Evolutionary conservation across 2,113 vertebrate genomes (phyloP).

Genomic region (Paraplagusia blochii): DNA sequence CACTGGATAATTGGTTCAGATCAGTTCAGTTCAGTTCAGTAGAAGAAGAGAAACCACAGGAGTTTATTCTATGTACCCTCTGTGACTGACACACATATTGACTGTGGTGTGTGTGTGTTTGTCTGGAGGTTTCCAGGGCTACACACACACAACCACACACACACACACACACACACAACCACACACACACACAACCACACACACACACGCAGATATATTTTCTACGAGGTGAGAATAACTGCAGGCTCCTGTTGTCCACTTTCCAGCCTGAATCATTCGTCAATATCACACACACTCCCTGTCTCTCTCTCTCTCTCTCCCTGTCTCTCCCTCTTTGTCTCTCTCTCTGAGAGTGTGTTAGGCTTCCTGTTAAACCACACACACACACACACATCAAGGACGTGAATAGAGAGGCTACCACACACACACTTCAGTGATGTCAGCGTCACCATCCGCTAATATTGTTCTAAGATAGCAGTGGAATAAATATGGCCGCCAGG

Average conservation of each 20-base stretch:
- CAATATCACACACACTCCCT: constrained; percentile 25
- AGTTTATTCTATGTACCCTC: neutral
- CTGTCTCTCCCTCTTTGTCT: no score
- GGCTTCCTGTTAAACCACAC: no score
- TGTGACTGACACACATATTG: neutral
- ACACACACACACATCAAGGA: constrained; percentile 22
- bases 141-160: constrained; percentile 2
- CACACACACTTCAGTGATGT: constrained; percentile 7
- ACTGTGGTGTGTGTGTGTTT: constrained; percentile 33
- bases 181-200: neutral
- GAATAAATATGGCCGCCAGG: constrained; percentile 61
- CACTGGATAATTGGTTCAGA: no score
- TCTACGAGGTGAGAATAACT: constrained; percentile 38
- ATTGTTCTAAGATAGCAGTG: constrained; percentile 51
- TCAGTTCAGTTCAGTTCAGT: no score
- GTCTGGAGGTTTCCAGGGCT: constrained; percentile 51
- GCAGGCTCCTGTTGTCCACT: constrained; percentile 26
- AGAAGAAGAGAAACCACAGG: no score
- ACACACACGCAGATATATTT: constrained; percentile 7
- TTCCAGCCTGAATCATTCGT: constrained; percentile 50
- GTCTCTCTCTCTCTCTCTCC: constrained; percentile 19
- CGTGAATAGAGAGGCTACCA: neutral
- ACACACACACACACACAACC: constrained; percentile 11
- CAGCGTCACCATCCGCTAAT: constrained; percentile 42
- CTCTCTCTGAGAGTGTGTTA: no score